Conservation (phyloP, 1,140 invertebrate genomes). For the Eulimnadia texana region DNA sequence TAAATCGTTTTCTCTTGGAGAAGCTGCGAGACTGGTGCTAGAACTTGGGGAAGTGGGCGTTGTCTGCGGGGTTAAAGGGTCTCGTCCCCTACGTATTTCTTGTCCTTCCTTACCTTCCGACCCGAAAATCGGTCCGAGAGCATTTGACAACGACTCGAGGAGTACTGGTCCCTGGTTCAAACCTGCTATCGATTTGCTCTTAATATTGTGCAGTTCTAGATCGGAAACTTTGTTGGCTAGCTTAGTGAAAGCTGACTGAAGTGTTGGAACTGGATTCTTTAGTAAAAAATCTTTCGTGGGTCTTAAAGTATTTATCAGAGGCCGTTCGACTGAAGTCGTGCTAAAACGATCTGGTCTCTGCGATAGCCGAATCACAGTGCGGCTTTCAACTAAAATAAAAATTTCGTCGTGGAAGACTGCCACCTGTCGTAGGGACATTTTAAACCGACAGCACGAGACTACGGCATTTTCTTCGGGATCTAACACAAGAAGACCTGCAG, state of each 20-base stretch:
- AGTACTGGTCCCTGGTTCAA: slow-evolving; percentile 7
- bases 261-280: not conserved
- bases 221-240: slow-evolving; percentile 6
- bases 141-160: slow-evolving; percentile 8
- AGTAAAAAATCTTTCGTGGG: not conserved
- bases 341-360: not conserved
- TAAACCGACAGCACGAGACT: slow-evolving; percentile 10
- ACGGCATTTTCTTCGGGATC: not conserved
- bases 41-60: not conserved
- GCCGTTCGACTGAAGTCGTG: not conserved
- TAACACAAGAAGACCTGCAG: slow-evolving; percentile 3
- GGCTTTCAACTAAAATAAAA: slow-evolving; percentile 1
- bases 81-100: not conserved
- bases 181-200: not conserved
- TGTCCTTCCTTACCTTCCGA: not conserved
- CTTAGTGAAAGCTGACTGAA: slow-evolving; percentile 3
- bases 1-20: too few species aligned
- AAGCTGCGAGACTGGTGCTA: too few species aligned
- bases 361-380: slow-evolving; percentile 6
- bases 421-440: not conserved
- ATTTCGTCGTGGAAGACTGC: slow-evolving; percentile 10
- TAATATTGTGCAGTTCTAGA: not conserved
- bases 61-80: not conserved
- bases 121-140: slow-evolving; percentile 8
- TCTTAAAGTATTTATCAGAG: not conserved